Evolutionary conservation across 1,140 invertebrate species (phyloP).

Genomic region (Ganaspis sp.): DNA sequence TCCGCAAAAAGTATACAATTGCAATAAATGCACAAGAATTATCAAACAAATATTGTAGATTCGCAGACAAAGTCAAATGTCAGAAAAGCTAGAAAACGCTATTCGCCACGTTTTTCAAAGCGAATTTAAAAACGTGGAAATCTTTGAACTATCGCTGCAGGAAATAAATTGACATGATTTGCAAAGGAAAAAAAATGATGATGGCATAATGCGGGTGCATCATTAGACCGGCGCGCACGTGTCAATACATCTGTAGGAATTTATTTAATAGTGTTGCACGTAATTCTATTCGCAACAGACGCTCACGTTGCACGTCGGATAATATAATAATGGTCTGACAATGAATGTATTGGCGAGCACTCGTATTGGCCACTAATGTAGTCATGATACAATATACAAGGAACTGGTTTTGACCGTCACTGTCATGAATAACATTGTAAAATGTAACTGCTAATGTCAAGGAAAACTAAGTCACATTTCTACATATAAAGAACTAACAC

Average conservation of each 20-base stretch:
- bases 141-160: neutral
- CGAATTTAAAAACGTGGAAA: too few relatives aligned
- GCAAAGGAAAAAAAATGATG: neutral
- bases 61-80: slow-evolving; percentile 15
- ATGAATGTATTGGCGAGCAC: slow-evolving; percentile 26
- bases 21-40: too few relatives aligned
- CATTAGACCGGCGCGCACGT: neutral
- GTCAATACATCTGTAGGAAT: neutral
- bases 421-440: slow-evolving; percentile 52
- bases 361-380: neutral
- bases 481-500: neutral
- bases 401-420: slow-evolving; percentile 29
- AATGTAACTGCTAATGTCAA: slow-evolving; percentile 54
- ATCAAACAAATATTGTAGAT: too few relatives aligned
- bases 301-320: slow-evolving; percentile 33
- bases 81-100: too few relatives aligned
- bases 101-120: too few relatives aligned
- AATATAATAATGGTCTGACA: slow-evolving; percentile 6
- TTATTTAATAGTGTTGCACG: neutral
- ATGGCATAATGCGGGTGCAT: neutral
- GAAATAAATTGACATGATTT: neutral
- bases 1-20: too few relatives aligned
- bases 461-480: slow-evolving; percentile 53
- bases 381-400: neutral
- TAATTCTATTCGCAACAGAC: slow-evolving; percentile 40